Base-by-base conservation (phyloP, 2,888 invertebrate species). In the Escarpia spicata region DNA sequence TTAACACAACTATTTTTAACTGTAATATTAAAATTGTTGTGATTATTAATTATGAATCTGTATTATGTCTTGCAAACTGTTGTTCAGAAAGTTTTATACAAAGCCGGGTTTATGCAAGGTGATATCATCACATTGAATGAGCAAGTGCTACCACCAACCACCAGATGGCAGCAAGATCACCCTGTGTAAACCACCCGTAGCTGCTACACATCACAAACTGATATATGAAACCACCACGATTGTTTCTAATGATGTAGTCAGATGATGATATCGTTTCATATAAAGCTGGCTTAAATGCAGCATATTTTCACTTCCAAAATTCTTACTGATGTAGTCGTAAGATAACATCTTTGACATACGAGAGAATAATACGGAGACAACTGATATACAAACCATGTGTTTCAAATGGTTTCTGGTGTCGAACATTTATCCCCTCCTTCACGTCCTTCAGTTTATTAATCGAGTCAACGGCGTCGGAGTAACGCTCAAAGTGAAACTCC, bases 331-430 rank as follows among this genome's bases (percentile, higher is more conserved):
- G 75, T 26, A 75, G 6, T 75, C n/a, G 6, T 75, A 15, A 75
- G 26, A 75, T 6, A 75, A 75, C 9, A 26, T 75, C 6, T 6
- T 75, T 15, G 26, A 75, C 75, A 6, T 26, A 3, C 26, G 75
- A 75, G 75, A 75, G 19, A 52, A 52, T 2, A 52, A 52, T 9
- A 9, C 9, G 8, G 52, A 9, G 37, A 37, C 37, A 37, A 26
- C 19, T 75, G 75, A 26, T 75, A 26, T 75, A 75, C 75, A n/a
- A 75, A 75, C 75, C 75, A 26, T 75, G 75, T 75, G 75, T 75
- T 75, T 75, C 75, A 75, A 75, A 75, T 75, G 75, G 75, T 75
- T 75, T 75, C 26, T 75, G 75, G 75, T 75, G 75, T 75, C 75
- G 19, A n/a, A 75, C 75, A 19, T 75, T 19, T 75, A 75, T 75